A percentile compares a stretch with the other conserved stretches of the same genome.
phyloP scores from a whole-genome alignment of 2,797 vertebrate species.

The Chelonia mydas region DNA sequence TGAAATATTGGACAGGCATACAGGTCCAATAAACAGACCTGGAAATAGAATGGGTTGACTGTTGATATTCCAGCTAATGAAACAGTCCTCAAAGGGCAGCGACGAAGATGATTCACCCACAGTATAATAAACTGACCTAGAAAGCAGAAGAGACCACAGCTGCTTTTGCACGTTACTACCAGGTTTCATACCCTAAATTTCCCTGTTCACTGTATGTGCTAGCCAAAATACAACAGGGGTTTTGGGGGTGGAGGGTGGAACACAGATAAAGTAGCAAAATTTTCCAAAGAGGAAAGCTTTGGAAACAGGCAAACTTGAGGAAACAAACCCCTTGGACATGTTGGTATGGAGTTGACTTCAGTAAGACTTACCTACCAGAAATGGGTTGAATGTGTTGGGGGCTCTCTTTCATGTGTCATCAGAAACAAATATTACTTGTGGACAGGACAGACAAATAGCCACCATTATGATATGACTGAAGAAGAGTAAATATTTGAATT shows the following conservation, averaged over 20 bases:
- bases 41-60: background rate
- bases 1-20: background rate
- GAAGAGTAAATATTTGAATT: background rate
- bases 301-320: background rate
- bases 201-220: background rate
- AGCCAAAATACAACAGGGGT: background rate
- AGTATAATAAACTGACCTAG: background rate
- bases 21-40: background rate
- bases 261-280: background rate
- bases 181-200: background rate
- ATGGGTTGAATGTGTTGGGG: background rate
- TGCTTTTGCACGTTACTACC: background rate
- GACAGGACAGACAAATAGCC: background rate
- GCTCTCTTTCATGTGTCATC: background rate
- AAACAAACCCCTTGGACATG: background rate
- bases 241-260: fast-evolving
- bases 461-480: background rate
- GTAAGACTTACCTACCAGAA: background rate
- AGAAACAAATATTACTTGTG: background rate
- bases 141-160: background rate
- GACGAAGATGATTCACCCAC: background rate
- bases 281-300: background rate
- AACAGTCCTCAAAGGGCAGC: background rate
- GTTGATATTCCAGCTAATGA: background rate
- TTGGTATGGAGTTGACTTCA: background rate